Percentiles rank a stretch among this genome's conserved stretches.
Evolutionary conservation across 2,113 vertebrate species (phyloP).

Genomic region (Amblyornis subalaris): DNA sequence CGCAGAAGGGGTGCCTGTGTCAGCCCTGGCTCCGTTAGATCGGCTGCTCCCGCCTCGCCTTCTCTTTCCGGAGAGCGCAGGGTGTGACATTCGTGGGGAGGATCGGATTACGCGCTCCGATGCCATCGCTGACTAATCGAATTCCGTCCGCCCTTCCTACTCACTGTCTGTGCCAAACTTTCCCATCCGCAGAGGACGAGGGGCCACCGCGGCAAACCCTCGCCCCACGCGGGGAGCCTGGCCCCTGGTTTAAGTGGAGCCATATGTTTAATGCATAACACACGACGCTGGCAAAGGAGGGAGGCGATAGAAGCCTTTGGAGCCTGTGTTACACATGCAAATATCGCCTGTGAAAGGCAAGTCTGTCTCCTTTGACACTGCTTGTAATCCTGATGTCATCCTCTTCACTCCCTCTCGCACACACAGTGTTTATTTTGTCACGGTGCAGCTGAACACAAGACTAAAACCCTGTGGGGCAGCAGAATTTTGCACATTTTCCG

Average conservation of each 20-base stretch:
- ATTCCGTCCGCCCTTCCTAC: not conserved
- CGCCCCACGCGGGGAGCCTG: not conserved
- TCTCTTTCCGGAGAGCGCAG: fast-evolving
- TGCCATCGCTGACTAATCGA: not conserved
- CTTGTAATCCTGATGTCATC: slow-evolving; percentile 59
- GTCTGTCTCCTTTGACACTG: slow-evolving; percentile 44
- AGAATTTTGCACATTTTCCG: not conserved
- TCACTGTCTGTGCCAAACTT: not conserved
- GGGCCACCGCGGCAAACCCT: not conserved
- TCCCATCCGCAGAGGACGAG: not conserved
- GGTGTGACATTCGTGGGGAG: not conserved
- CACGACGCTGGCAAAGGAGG: not conserved
- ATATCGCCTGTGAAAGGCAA: slow-evolving; percentile 29
- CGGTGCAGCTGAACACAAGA: not conserved
- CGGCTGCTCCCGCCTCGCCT: not conserved
- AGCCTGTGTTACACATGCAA: slow-evolving; percentile 34
- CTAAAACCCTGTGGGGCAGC: not conserved
- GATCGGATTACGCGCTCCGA: fast-evolving
- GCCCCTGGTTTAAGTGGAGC: slow-evolving; percentile 35
- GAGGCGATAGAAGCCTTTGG: not conserved
- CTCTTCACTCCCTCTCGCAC: not conserved
- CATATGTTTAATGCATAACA: slow-evolving; percentile 14
- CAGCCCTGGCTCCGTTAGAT: not conserved
- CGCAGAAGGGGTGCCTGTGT: not conserved
- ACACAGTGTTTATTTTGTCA: slow-evolving; percentile 40